Percentiles rank a stretch among this genome's conserved stretches.
Conservation (phyloP, 2,797 vertebrate genomes). For the Jordanella pulchra region DNA sequence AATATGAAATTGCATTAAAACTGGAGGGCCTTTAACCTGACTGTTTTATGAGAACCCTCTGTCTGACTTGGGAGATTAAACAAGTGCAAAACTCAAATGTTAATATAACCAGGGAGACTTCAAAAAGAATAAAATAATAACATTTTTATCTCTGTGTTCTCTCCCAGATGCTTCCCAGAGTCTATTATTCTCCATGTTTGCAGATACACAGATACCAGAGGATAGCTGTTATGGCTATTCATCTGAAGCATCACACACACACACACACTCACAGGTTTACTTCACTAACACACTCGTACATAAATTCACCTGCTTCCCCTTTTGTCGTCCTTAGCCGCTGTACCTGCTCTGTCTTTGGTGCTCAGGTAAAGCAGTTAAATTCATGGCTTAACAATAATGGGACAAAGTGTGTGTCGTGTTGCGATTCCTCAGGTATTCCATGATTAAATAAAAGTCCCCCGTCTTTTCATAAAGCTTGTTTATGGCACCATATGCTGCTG, state of each 20-base stretch:
- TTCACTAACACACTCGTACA: slow-evolving; percentile 60
- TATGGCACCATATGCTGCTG: slow-evolving; percentile 82
- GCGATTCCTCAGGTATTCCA: slow-evolving; percentile 83
- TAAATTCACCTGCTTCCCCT: slow-evolving; percentile 73
- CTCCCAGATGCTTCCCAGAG: slow-evolving; percentile 26
- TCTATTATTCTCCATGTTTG: slow-evolving; percentile 40
- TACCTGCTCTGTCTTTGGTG: slow-evolving; percentile 50
- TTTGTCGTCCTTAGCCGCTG: slow-evolving; percentile 51
- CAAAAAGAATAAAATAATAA: slow-evolving; percentile 17
- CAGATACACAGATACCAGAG: slow-evolving; percentile 52
- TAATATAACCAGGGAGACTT: slow-evolving; percentile 10
- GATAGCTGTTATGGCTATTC: slow-evolving; percentile 51
- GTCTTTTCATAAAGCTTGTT: slow-evolving; percentile 88
- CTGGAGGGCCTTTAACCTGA: slow-evolving; percentile 21
- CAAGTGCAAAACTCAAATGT: slow-evolving; percentile 17
- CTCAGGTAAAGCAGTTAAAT: slow-evolving; percentile 75
- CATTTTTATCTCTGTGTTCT: slow-evolving; percentile 47
- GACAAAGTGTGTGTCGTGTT: slow-evolving; percentile 73
- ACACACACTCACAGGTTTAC: slow-evolving; percentile 33
- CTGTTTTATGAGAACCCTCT: slow-evolving; percentile 29
- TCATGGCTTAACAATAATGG: slow-evolving; percentile 80
- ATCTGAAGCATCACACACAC: slow-evolving; percentile 46
- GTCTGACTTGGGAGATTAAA: slow-evolving; percentile 25
- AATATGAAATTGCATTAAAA: slow-evolving; percentile 36
- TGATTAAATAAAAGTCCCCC: slow-evolving; percentile 88